Evolutionary conservation across 2,888 invertebrate genomes (phyloP), one percentile per base, ranked within the genome.

Genomic region (Scrobipalpa atriplicella): DNA sequence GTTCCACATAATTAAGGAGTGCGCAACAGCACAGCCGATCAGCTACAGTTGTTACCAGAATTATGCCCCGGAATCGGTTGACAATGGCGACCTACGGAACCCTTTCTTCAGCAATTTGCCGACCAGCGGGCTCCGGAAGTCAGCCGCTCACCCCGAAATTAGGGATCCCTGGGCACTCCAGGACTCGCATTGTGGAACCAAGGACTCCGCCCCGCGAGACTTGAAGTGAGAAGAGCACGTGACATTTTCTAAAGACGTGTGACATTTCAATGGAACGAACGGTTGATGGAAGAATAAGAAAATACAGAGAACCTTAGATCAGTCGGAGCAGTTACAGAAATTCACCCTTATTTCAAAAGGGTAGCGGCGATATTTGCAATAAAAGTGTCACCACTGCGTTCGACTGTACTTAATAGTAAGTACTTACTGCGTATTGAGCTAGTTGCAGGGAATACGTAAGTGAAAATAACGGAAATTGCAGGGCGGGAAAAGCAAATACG

Each of bases 1-100:
- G 89, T 90, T 90, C 87, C 80, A 87, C 80, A 89, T 92, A 92
- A 92, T 92, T 92, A 87, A 89, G 85, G 91, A 90, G 92, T 89
- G 85, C 85, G 87, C 86, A 74, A 83, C 80, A 74, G 81, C 73
- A 91, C 90, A 92, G 81, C 76, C 85, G 85, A 90, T 92, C 90
- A 85, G 89, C 90, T 84, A 90, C 90, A 88, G 82, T 86, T 87
- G 84, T 84, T 86, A 88, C 87, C 85, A 82, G 84, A 89, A 90
- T 91, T 92, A 85, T 91, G 81, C 89, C 84, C 84, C 84, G 83
- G 81, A 91, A 92, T 91, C 92, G 92, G 90, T 90, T 90, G 83
- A 92, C 92, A 92, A 92, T 85, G 81, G 85, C 79, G 63, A 63
- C 63, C 63, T 63, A 13, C 63, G 63, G 63, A 63, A 89, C 91